phyloP scores from a whole-genome alignment of 2,113 vertebrate species.

The Salvelinus sp. region DNA sequence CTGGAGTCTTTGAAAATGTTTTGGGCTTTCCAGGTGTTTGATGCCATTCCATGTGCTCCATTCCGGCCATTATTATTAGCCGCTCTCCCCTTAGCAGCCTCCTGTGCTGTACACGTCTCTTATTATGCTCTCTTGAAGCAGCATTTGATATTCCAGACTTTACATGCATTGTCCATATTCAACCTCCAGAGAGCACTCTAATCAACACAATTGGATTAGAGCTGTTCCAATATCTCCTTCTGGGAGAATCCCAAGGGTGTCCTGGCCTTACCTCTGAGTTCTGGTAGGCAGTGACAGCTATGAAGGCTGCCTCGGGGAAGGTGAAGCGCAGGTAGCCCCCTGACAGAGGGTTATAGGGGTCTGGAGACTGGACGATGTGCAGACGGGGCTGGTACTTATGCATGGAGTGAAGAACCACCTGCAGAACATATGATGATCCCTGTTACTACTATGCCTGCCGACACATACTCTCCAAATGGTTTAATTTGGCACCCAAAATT shows the following conservation, averaged over 20 bases:
- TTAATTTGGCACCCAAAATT: too few relatives aligned
- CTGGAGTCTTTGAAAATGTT: too few relatives aligned
- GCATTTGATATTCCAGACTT: not conserved
- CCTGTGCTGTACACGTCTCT: not conserved
- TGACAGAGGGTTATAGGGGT: slow-evolving; percentile 16
- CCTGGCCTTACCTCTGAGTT: slow-evolving; percentile 46
- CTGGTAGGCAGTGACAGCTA: slow-evolving; percentile 62
- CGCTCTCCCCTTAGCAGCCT: too few relatives aligned
- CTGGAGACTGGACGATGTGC: slow-evolving; percentile 49
- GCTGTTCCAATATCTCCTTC: too few relatives aligned
- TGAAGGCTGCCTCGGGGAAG: slow-evolving; percentile 59
- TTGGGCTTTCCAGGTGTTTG: too few relatives aligned
- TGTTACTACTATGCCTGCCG: too few relatives aligned
- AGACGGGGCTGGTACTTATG: slow-evolving; percentile 60
- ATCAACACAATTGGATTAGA: not conserved
- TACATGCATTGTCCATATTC: too few relatives aligned
- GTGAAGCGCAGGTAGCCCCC: slow-evolving; percentile 41
- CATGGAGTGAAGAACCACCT: slow-evolving; percentile 66
- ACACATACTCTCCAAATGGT: too few relatives aligned
- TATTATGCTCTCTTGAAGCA: not conserved
- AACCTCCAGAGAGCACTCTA: slow-evolving; percentile 6
- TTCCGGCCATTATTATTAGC: too few relatives aligned
- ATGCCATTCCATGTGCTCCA: too few relatives aligned
- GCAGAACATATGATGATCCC: not conserved
- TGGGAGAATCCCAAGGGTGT: too few relatives aligned